Evolutionary conservation across 2,888 invertebrate genomes (phyloP).

Genomic region (Daptonema setosum): DNA sequence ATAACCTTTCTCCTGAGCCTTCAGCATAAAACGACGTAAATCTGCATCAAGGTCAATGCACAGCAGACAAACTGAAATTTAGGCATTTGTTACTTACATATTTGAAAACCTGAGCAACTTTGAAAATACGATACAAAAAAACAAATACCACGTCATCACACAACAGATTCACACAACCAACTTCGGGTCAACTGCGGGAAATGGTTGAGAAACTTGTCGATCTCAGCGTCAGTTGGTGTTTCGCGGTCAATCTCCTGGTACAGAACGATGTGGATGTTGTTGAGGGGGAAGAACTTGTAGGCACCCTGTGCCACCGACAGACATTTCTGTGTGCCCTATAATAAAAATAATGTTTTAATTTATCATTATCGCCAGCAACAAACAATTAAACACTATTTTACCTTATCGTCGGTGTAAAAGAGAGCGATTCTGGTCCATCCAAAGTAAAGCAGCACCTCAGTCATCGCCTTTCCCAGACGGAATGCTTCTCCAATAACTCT

Average conservation of each 20-base stretch:
- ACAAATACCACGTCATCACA: too few relatives aligned
- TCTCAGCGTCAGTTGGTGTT: conserved; percentile 5
- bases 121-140: too few relatives aligned
- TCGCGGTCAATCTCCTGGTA: conserved; percentile 6
- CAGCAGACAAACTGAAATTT: conserved; percentile 3
- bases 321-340: not conserved
- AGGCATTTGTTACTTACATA: too few relatives aligned
- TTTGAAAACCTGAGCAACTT: too few relatives aligned
- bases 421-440: conserved; percentile 15
- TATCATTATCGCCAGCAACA: too few relatives aligned
- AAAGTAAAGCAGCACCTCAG: conserved; percentile 12
- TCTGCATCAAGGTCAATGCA: conserved; percentile 6
- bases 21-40: conserved; percentile 3
- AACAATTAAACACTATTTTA: too few relatives aligned
- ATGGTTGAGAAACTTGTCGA: conserved; percentile 5
- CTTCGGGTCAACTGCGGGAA: conserved; percentile 3
- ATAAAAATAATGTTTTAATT: too few relatives aligned
- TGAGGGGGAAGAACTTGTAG: not conserved
- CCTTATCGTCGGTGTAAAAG: conserved; percentile 12
- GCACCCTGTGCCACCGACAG: conserved; percentile 2
- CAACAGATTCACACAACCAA: too few relatives aligned
- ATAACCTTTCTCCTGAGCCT: conserved; percentile 3
- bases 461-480: conserved; percentile 14
- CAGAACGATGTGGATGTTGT: conserved; percentile 5
- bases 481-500: too few relatives aligned